phyloP scores from a whole-genome alignment of 2,888 invertebrate species.

The Gasteruption jaculator region DNA sequence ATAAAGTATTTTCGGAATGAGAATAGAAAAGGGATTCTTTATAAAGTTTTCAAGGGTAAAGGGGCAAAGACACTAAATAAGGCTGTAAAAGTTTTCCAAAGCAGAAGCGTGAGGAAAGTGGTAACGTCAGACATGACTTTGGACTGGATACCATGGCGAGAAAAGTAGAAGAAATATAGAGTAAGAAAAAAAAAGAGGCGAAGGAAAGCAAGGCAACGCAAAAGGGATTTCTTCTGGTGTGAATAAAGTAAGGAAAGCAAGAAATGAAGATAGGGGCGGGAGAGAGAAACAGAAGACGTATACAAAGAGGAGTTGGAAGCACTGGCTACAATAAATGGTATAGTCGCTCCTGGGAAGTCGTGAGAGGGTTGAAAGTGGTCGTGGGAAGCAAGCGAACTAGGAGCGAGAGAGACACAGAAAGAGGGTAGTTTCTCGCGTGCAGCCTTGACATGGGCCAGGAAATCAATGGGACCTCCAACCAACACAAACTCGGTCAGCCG shows the following conservation, averaged over 20 bases:
- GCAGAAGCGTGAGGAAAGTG: too few species aligned
- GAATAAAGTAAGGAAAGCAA: slow-evolving; percentile 1
- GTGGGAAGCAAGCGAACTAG: slow-evolving; percentile 28
- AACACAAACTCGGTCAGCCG: slow-evolving; percentile 45
- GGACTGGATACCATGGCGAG: slow-evolving; percentile 5
- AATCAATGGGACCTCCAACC: slow-evolving; percentile 52
- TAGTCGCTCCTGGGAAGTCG: slow-evolving; percentile 26
- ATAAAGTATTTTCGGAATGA: too few species aligned
- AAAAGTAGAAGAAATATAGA: background rate
- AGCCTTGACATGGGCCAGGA: slow-evolving; percentile 52
- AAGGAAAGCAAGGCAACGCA: background rate
- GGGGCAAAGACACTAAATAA: too few species aligned
- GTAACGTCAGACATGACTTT: too few species aligned
- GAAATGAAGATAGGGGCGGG: background rate
- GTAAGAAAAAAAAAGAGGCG: slow-evolving; percentile 1
- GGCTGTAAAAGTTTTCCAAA: too few species aligned
- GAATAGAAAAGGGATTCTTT: too few species aligned
- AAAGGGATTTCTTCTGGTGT: slow-evolving; percentile 8
- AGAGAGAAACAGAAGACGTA: slow-evolving; percentile 2
- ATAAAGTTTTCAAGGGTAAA: too few species aligned
- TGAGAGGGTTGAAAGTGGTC: slow-evolving; percentile 33
- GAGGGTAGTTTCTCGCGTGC: slow-evolving; percentile 45
- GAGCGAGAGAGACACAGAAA: slow-evolving; percentile 21
- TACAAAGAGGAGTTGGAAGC: slow-evolving; percentile 13
- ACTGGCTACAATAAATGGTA: too few species aligned